Base-by-base conservation (phyloP, 2,797 vertebrate genomes). In the Eremophila alpestris region DNA sequence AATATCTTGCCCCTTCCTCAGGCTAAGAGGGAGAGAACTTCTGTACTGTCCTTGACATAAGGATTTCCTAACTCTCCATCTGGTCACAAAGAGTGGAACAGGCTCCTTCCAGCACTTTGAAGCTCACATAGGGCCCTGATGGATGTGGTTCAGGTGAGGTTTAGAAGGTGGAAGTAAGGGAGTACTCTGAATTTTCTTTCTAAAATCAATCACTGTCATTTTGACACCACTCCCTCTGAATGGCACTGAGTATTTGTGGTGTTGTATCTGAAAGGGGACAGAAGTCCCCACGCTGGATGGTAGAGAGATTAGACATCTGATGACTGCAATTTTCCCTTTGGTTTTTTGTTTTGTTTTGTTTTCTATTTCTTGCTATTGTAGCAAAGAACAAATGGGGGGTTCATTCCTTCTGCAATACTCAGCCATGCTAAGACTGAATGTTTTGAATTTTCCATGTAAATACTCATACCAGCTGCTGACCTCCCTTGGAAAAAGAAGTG, bases 401-500 rank as follows among this genome's bases (percentile, higher is more conserved):
- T 83, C 34, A 17, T 55, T 77, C 58, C 10, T 71, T 15, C 15
- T 60, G 43, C 12, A 83, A 34, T 27, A 62, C 7, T 63, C 29
- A n/a, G 23, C 21, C 62, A 27, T 43, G 65, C 5, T 36, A 41
- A 83, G 16, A 73, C 11, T 15, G 24, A 52, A 6, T 32, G 83
- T 56, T 83, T 48, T 76, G 48, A 82, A 48, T 71, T 89, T 90
- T 67, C 52, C 16, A 5, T 34, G 16, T 69, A 84, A 89, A 90
- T 43, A 30, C 4, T 76, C 10, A 12, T 26, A n/a, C 12, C 86
- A 76, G 46, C 49, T 34, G 34, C 83, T 90, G 64, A 83, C 8
- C 32, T 60, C 46, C 40, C 34, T 7, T n/a, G 24, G 32, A 56
- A 84, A 83, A 78, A 62, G 7, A 79, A 48, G 16, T 51, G 7